Base-by-base conservation (phyloP, 2,888 invertebrate species). In the Oligia fasciuncula region DNA sequence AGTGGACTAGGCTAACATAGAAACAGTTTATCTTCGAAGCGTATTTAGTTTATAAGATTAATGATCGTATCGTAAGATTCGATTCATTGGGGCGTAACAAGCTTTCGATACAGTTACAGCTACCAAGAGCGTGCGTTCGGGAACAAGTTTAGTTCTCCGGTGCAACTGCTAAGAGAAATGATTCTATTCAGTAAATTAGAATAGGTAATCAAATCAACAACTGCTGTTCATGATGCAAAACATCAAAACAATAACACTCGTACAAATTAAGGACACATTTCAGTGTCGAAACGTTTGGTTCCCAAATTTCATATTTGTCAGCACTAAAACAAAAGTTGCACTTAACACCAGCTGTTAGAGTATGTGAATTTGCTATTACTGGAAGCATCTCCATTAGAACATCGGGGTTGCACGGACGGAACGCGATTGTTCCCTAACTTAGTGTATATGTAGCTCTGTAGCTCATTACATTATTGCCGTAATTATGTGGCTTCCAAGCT, bases 1-100 rank as follows among this genome's bases (percentile, higher is more conserved):
- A 80, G 79, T 84, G 79, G 81, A 83, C 79, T 85, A 89, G 77
- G 79, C 77, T 81, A 84, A 87, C 76, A 76, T 73, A 75, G 85
- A 63, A 76, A 76, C 85, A 84, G 74, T 87, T 80, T 77, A 85
- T 85, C 80, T 84, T 80, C 23, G 17, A 72, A 81, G 76, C 73
- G 62, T 76, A 78, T 85, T 87, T 81, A 77, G 81, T 72, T 73
- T 69, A 49, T 69, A 66, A 75, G 77, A 85, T 87, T 85, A 81
- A 85, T 84, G 65, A 72, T 85, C 49, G 67, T 76, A 76, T 87
- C 76, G 76, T 87, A 80, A 63, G 67, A 87, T 76, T 87, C 87
- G 66, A 80, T 85, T 87, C 73, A 85, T 76, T 84, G 74, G 81
- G 71, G 76, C 76, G 85, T 84, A 72, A 87, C 81, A 80, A 84